These are phyloP conservation scores for Antheraea assamensis DNA, from an alignment of 2,888 invertebrate genomes.

Conservation along the genomic window DNA sequence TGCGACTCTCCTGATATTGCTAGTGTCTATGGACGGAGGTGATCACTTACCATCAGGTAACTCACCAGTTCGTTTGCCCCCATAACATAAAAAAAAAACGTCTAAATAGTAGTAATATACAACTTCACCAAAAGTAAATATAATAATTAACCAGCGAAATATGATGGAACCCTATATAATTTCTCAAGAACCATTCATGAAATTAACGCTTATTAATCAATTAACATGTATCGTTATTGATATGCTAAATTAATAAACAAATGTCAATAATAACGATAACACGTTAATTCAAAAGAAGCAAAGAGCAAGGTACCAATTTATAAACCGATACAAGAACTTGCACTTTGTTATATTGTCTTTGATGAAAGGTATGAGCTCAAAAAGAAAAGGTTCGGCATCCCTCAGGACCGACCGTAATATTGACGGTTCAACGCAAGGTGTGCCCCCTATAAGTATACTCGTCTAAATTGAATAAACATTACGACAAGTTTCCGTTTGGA, in stretches of 20 bases:
- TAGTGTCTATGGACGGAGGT: no score
- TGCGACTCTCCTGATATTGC: no score
- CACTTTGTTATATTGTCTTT: constrained; percentile 24
- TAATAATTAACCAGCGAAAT: not conserved
- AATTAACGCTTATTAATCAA: no score
- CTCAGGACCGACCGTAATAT: constrained; percentile 5
- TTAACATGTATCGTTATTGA: no score
- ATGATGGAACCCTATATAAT: not conserved
- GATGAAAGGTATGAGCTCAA: constrained; percentile 19
- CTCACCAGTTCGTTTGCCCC: no score
- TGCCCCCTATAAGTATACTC: not conserved
- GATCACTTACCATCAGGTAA: no score
- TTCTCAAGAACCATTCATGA: no score
- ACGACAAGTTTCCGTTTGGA: not conserved
- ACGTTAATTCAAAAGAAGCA: not conserved
- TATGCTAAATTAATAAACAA: not conserved
- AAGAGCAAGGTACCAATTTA: not conserved
- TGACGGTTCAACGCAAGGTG: constrained; percentile 6
- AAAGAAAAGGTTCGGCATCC: constrained; percentile 14
- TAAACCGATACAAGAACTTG: constrained; percentile 14
- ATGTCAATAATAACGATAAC: not conserved
- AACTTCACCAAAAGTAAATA: no score
- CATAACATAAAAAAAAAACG: no score
- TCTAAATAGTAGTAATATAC: no score
- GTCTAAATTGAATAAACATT: not conserved